Conservation (phyloP, 2,113 vertebrate genomes). For the Heterocephalus glaber region DNA sequence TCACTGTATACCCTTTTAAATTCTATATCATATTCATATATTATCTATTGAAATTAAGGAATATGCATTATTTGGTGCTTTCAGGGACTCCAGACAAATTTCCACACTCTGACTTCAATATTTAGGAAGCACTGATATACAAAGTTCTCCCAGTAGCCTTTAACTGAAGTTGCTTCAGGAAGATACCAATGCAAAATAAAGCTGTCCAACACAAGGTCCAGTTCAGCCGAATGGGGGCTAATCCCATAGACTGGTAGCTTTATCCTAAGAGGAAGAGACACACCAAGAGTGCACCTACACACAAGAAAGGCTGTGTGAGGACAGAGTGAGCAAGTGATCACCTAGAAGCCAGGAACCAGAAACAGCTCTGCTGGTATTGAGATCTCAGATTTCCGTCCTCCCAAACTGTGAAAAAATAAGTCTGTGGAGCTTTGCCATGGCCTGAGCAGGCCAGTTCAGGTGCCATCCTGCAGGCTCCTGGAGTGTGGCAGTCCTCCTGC, state of each 20-base stretch:
- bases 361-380: neutral
- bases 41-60: neutral
- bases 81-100: neutral
- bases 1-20: neutral
- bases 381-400: neutral
- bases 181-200: neutral
- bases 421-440: neutral
- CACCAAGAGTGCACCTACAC: no score
- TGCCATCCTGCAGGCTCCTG: accelerated
- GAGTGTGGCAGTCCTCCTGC: neutral
- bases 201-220: neutral
- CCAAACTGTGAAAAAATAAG: neutral
- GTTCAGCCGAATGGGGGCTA: neutral
- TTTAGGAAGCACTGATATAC: neutral
- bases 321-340: neutral
- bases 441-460: neutral
- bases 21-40: neutral
- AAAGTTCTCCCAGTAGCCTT: neutral
- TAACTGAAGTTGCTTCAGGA: neutral
- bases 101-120: neutral
- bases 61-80: neutral
- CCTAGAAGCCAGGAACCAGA: neutral
- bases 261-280: neutral
- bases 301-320: neutral
- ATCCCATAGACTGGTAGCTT: neutral